These are phyloP conservation scores for Urosaurus nigricauda DNA, from an alignment of 2,797 vertebrate genomes.

Conservation along the genomic window DNA sequence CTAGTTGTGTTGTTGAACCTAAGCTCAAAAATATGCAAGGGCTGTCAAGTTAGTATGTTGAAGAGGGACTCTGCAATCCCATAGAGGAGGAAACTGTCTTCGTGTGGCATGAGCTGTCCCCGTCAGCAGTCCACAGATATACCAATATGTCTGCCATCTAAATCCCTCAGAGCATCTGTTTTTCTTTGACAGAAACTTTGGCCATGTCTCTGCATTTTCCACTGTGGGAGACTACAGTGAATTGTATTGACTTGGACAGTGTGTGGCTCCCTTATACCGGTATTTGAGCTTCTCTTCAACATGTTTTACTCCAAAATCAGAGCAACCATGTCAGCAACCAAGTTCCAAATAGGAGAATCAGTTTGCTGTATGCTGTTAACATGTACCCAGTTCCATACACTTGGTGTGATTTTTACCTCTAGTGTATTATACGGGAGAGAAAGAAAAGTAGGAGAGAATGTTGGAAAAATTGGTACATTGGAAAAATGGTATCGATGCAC, in stretches of 20 bases:
- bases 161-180: constrained; percentile 39
- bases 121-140: background rate
- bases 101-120: background rate
- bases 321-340: background rate
- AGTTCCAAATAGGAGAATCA: background rate
- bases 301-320: background rate
- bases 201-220: background rate
- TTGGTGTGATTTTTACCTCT: background rate
- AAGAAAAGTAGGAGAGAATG: background rate
- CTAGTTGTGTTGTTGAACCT: background rate
- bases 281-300: background rate
- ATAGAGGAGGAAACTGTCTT: background rate
- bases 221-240: background rate
- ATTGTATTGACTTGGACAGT: background rate
- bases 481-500: background rate
- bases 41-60: background rate
- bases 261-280: background rate
- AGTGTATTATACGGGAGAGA: background rate
- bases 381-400: background rate
- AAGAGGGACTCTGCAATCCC: background rate
- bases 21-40: background rate
- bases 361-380: background rate
- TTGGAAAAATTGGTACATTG: background rate
- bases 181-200: constrained; percentile 9
- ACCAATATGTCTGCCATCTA: constrained; percentile 1